These are phyloP conservation scores for Pterocles orientalis DNA, from an alignment of 2,113 vertebrate genomes.

Conservation along the genomic window DNA sequence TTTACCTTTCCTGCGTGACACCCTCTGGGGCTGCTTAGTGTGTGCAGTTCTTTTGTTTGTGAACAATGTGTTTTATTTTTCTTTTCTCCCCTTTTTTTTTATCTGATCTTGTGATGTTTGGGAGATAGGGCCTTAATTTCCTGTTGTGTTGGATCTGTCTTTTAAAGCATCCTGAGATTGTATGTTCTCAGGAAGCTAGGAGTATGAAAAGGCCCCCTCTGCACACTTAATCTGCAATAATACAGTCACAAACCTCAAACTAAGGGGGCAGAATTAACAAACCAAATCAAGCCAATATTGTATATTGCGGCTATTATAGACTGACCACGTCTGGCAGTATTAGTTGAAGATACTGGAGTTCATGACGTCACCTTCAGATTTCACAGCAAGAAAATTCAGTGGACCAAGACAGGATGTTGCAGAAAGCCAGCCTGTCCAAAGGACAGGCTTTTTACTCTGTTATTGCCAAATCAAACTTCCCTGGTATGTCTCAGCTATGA, in stretches of 20 bases:
- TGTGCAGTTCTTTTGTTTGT: neutral
- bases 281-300: neutral
- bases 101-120: neutral
- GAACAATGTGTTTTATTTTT: neutral
- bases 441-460: neutral
- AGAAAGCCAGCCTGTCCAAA: neutral
- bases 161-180: neutral
- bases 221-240: neutral
- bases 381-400: neutral
- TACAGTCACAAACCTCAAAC: neutral
- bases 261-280: neutral
- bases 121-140: slow-evolving; percentile 32
- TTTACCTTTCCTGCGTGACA: neutral
- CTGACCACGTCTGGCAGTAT: neutral
- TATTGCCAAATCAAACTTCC: neutral
- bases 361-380: neutral
- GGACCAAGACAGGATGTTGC: neutral
- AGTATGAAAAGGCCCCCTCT: neutral
- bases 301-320: neutral
- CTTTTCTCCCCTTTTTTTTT: neutral
- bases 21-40: neutral
- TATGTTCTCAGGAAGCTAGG: neutral
- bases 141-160: neutral
- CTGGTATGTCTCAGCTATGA: neutral
- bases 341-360: neutral